Evolutionary conservation across 2,797 vertebrate species (phyloP).

Genomic region (Holocentrus rufus): DNA sequence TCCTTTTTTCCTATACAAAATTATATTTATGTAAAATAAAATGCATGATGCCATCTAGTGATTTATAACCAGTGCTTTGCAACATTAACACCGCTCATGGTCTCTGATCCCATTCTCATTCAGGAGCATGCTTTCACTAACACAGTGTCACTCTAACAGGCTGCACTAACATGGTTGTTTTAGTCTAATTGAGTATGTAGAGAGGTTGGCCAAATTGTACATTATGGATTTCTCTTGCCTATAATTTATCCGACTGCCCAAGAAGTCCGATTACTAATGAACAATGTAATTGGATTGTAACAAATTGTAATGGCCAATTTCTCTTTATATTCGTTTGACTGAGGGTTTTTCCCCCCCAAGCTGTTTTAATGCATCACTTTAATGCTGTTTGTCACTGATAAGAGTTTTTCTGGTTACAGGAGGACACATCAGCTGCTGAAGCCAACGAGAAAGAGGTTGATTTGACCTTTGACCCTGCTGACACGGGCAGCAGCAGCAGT

Average conservation of each 20-base stretch:
- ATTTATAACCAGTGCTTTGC: not conserved
- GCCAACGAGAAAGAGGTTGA: slow-evolving; percentile 23
- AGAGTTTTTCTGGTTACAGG: slow-evolving; percentile 44
- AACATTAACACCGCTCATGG: slow-evolving; percentile 12
- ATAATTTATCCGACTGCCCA: not conserved
- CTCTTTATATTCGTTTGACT: not conserved
- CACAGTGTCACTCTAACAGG: slow-evolving; percentile 11
- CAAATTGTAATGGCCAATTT: not conserved
- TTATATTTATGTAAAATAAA: not conserved
- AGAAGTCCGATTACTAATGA: not conserved
- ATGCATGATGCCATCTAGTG: slow-evolving; percentile 4
- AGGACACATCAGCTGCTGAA: slow-evolving; percentile 39
- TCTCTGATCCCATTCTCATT: slow-evolving; percentile 6
- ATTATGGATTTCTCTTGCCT: not conserved
- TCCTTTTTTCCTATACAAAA: not conserved
- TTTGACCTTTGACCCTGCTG: slow-evolving; percentile 20
- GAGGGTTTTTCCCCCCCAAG: not conserved
- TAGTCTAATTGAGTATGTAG: not conserved
- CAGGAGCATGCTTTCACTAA: slow-evolving; percentile 36
- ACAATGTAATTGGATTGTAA: not conserved
- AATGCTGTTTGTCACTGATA: slow-evolving; percentile 22
- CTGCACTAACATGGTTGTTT: slow-evolving; percentile 12
- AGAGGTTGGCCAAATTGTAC: not conserved
- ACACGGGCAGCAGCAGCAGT: slow-evolving; percentile 15
- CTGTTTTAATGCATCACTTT: not conserved